These are phyloP conservation scores for Hymenochirus boettgeri DNA, from an alignment of 2,113 vertebrate species.

Conservation along the genomic window DNA sequence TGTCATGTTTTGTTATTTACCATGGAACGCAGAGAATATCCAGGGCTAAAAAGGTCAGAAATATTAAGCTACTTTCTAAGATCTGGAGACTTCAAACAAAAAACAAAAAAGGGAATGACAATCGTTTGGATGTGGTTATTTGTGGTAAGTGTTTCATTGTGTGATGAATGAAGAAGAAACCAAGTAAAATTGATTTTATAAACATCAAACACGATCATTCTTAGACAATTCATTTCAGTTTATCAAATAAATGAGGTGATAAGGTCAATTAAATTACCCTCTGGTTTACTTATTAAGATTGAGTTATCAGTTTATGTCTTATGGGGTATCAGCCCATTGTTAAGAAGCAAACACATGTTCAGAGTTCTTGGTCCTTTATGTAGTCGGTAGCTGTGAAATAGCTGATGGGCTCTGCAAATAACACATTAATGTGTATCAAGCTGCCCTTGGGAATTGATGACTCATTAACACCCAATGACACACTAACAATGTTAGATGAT, in stretches of 20 bases:
- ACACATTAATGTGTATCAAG: too few species aligned
- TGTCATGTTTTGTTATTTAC: conserved; percentile 27
- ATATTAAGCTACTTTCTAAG: conserved; percentile 24
- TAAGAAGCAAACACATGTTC: too few species aligned
- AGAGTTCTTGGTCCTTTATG: too few species aligned
- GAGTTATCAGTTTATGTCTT: too few species aligned
- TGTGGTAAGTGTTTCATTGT: conserved; percentile 13
- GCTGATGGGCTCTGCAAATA: too few species aligned
- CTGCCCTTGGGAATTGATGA: too few species aligned
- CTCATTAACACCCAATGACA: too few species aligned
- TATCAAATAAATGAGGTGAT: conserved; percentile 12
- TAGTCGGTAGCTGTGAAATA: too few species aligned
- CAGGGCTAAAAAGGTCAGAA: conserved; percentile 31
- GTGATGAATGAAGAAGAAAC: background rate
- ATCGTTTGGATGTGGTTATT: conserved; percentile 17
- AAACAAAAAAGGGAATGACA: conserved; percentile 6
- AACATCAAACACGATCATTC: too few species aligned
- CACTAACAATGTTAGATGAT: too few species aligned
- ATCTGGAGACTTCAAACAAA: conserved; percentile 38
- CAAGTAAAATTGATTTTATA: background rate
- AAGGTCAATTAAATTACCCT: background rate
- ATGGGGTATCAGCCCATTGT: too few species aligned
- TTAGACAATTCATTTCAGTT: background rate
- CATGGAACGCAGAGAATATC: conserved; percentile 3
- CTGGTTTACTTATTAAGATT: background rate